Percentiles rank a stretch among this genome's conserved stretches.
These are phyloP conservation scores for Coenonympha glycerion DNA, from an alignment of 2,888 invertebrate species.

Conservation along the genomic window DNA sequence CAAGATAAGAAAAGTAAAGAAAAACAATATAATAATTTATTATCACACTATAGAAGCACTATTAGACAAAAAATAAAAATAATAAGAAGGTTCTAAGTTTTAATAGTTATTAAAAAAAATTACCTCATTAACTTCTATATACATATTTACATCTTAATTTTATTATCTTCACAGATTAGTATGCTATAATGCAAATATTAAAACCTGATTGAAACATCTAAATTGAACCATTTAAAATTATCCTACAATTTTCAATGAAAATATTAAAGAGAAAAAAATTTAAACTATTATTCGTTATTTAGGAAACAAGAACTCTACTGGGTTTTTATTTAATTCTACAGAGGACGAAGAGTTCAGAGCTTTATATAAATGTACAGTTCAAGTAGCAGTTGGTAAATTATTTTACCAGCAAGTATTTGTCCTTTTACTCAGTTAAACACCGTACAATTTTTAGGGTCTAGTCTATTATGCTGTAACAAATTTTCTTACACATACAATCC, in stretches of 20 bases:
- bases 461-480: background rate
- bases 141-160: slow-evolving; percentile 72
- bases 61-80: slow-evolving; percentile 26
- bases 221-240: slow-evolving; percentile 29
- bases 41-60: background rate
- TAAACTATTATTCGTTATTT: slow-evolving; percentile 16
- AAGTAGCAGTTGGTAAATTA: no score
- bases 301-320: slow-evolving; percentile 40
- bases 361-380: slow-evolving; percentile 50
- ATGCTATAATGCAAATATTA: slow-evolving; percentile 48
- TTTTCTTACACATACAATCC: background rate
- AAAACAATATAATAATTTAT: slow-evolving; percentile 6
- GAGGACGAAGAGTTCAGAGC: slow-evolving; percentile 54
- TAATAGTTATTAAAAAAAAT: slow-evolving; percentile 49
- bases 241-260: slow-evolving; percentile 29
- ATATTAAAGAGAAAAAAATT: slow-evolving; percentile 13
- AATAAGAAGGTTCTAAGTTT: slow-evolving; percentile 45
- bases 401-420: no score
- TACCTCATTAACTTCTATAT: slow-evolving; percentile 68
- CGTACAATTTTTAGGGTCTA: background rate
- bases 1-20: background rate
- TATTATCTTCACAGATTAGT: slow-evolving; percentile 43
- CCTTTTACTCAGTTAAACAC: no score
- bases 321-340: slow-evolving; percentile 41
- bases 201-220: slow-evolving; percentile 40